Base-by-base conservation (phyloP, 2,888 invertebrate species). In the Drosophila paracracens region DNA sequence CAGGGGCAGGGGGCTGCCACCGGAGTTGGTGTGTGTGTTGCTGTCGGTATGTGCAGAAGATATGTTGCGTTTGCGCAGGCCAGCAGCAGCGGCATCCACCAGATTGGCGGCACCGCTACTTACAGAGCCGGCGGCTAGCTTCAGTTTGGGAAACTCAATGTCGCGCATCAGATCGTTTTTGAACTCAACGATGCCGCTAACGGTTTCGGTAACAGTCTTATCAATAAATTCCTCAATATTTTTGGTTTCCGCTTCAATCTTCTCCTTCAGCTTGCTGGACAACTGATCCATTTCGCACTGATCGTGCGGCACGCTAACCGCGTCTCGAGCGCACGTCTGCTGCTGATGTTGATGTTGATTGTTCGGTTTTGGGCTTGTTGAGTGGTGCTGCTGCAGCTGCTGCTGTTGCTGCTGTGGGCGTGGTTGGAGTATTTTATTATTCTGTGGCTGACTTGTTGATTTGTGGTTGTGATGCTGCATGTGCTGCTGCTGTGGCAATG, bases 211-310 rank as follows among this genome's bases (percentile, higher is more conserved):
- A 62, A 93, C 93, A 90, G 93, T 93, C 92, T 93, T 93, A 91
- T 93, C 93, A 82, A 93, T 92, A 87, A 93, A 93, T 68, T 93
- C 93, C 86, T 93, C 93, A 89, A 93, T 93, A 81, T 93, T 93
- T 76, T 92, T 92, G 62, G 93, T 92, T 79, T 93, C 93, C 50
- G 92, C 91, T 72, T 92, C 93, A 67, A 93, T 91, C 73, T 93
- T 93, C 72, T 93, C 92, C 81, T 92, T 93, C 8, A 93, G 73
- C 64, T 93, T 93, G 79, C 89, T 92, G 18, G 93, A 93, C 79
- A 93, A 83, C 66, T 93, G 93, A 74, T 93, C 93, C 92, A 93
- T 93, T 83, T 93, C 93, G 75, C 92, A 93, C 64, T 92, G 92
- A 79, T 93, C 93, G 63, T 93, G 93, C 36, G 92, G 87, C 68